phyloP scores from a whole-genome alignment of 1,140 invertebrate species.

The Danaus plexippus region DNA sequence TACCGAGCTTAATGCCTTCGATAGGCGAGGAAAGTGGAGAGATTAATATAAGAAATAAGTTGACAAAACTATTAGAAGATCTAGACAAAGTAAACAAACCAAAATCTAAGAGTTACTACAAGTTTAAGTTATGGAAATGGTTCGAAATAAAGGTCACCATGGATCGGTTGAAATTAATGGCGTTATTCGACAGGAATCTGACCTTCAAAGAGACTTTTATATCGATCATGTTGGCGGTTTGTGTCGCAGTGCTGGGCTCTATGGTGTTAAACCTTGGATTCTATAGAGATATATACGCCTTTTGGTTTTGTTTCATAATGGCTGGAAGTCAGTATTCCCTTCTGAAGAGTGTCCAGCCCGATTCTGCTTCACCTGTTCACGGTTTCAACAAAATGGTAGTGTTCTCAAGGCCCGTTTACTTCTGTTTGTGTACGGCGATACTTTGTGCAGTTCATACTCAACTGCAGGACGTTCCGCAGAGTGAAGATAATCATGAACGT shows the following conservation, averaged over 20 bases:
- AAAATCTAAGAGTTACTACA: conserved; percentile 87
- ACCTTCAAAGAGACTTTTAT: conserved; percentile 88
- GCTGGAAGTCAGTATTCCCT: conserved; percentile 98
- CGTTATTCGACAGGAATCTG: conserved; percentile 93
- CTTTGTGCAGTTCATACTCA: conserved; percentile 79
- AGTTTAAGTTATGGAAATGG: conserved; percentile 83
- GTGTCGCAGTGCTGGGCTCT: conserved; percentile 89
- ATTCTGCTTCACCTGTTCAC: conserved; percentile 97
- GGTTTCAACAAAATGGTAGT: conserved; percentile 97
- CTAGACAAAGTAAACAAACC: conserved; percentile 61
- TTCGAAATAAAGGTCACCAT: conserved; percentile 84
- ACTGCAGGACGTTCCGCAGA: conserved; percentile 52
- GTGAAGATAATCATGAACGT: conserved; percentile 38
- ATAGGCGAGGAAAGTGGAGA: conserved; percentile 61
- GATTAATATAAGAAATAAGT: conserved; percentile 52
- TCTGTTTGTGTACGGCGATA: conserved; percentile 86
- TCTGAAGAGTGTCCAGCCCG: conserved; percentile 98
- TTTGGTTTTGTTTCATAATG: conserved; percentile 97
- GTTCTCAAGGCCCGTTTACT: conserved; percentile 95
- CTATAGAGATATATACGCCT: conserved; percentile 93
- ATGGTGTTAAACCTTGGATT: conserved; percentile 87
- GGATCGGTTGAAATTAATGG: conserved; percentile 92
- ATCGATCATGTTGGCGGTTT: conserved; percentile 87
- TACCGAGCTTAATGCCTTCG: conserved; percentile 55
- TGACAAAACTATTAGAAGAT: conserved; percentile 54